Evolutionary conservation across 2,888 invertebrate species (phyloP), one percentile per base, ranked within the genome.

Genomic region (Parnassius smintheus): DNA sequence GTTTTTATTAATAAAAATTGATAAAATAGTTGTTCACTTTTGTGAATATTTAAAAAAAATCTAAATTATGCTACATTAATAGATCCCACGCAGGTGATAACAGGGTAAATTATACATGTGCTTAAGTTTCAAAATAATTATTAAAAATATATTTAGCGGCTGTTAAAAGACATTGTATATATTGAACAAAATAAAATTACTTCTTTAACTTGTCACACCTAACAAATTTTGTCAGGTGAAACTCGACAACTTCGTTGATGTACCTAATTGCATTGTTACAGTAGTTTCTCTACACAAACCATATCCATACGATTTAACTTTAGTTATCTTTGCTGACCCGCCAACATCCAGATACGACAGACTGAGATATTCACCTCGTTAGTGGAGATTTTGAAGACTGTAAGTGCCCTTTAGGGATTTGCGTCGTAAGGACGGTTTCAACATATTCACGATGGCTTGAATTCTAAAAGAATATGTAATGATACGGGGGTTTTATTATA

Each of bases 331-430:
- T 73, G 72, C 76, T 79, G 79, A 77, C 77, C 77, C 72, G 71
- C 66, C 74, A 72, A 70, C 75, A 75, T 77, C 75, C 74, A 75
- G 78, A 81, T 77, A 72, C 81, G 77, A 78, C 81, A 75, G 72
- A 66, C 66, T 65, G 70, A 69, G 71, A 71, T 74, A 75, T 76
- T 75, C 75, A 74, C 76, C 77, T 86, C 78, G 83, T 85, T 85
- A 85, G 83, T 73, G 68, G 44, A 65, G 68, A 76, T 77, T 80
- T 76, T 73, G 75, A 75, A 73, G 71, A 70, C 69, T 75, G 75
- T 75, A 59, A 64, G 56, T 70, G 73, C 78, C 75, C 79, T 80
- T 68, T 44, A 56, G 69, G 65, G 70, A 66, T 69, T 70, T 71
- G 65, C 60, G 62, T 60, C 51, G 48, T 57, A 46, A 58, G 61